phyloP scores from a whole-genome alignment of 1,140 invertebrate species.

The Planococcus citri region DNA sequence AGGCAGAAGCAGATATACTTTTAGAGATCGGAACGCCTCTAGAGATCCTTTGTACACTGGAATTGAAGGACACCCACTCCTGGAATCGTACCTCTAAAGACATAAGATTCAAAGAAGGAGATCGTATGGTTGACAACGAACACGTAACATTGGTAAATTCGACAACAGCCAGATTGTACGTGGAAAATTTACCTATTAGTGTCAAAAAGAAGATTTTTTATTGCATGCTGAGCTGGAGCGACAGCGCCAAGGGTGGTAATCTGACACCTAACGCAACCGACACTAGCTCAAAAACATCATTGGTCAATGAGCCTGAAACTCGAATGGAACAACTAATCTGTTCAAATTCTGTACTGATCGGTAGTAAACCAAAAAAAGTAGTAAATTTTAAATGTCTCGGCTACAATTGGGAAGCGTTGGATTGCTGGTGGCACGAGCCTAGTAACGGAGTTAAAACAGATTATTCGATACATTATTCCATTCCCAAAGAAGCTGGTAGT shows the following conservation, averaged over 20 bases:
- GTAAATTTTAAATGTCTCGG: constrained; percentile 51
- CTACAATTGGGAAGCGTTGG: constrained; percentile 49
- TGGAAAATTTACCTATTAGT: constrained; percentile 33
- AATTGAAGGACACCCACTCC: constrained; percentile 32
- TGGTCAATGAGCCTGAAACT: neutral
- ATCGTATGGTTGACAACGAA: constrained; percentile 35
- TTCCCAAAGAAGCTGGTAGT: constrained; percentile 33
- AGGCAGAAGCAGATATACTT: constrained; percentile 39
- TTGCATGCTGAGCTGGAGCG: constrained; percentile 32
- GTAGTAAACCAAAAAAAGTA: constrained; percentile 39
- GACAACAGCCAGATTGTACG: constrained; percentile 36
- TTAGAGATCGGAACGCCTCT: constrained; percentile 37
- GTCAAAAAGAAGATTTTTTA: constrained; percentile 35
- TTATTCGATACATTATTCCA: constrained; percentile 40
- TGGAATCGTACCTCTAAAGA: constrained; percentile 35
- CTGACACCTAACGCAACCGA: no score
- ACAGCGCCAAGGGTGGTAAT: no score
- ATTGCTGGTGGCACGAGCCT: constrained; percentile 46
- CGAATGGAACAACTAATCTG: constrained; percentile 33
- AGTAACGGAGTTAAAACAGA: constrained; percentile 40
- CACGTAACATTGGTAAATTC: constrained; percentile 39
- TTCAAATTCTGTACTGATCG: constrained; percentile 40
- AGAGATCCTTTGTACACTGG: constrained; percentile 38
- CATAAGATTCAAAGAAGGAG: constrained; percentile 37
- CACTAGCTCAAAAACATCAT: constrained; percentile 25